Percentiles rank a stretch among this genome's conserved stretches.
Evolutionary conservation across 1,140 invertebrate species (phyloP).

Genomic region (Panulirus ornatus): DNA sequence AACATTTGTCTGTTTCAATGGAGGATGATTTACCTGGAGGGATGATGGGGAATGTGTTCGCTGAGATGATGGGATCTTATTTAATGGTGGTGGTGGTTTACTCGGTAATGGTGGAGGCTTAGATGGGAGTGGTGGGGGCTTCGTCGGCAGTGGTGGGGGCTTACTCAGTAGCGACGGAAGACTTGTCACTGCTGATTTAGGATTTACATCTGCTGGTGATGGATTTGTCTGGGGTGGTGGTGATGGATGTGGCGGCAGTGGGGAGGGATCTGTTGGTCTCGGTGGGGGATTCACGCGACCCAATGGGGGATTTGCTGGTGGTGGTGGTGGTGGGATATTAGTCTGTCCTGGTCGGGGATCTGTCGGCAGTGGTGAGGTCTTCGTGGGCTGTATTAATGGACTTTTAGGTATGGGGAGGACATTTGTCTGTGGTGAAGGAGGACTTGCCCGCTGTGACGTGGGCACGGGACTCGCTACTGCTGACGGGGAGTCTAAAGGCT

Average conservation of each 20-base stretch:
- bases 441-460: too few species aligned
- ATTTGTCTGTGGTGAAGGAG: too few species aligned
- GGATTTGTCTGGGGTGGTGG: background rate
- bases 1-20: too few species aligned
- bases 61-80: background rate
- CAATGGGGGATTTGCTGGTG: background rate
- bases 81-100: background rate
- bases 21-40: too few species aligned
- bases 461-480: too few species aligned
- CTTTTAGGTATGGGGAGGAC: too few species aligned
- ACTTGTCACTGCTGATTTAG: too few species aligned
- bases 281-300: background rate
- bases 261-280: background rate
- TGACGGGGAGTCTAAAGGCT: too few species aligned
- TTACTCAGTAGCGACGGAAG: background rate
- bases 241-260: background rate
- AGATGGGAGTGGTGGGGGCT: background rate
- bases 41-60: background rate
- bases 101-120: background rate
- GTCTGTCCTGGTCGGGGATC: background rate
- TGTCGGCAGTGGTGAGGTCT: background rate
- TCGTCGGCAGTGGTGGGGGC: background rate
- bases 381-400: too few species aligned
- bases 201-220: background rate
- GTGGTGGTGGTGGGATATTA: background rate